Evolutionary conservation across 2,113 vertebrate species (phyloP).

Genomic region (Halcyon malimbica): DNA sequence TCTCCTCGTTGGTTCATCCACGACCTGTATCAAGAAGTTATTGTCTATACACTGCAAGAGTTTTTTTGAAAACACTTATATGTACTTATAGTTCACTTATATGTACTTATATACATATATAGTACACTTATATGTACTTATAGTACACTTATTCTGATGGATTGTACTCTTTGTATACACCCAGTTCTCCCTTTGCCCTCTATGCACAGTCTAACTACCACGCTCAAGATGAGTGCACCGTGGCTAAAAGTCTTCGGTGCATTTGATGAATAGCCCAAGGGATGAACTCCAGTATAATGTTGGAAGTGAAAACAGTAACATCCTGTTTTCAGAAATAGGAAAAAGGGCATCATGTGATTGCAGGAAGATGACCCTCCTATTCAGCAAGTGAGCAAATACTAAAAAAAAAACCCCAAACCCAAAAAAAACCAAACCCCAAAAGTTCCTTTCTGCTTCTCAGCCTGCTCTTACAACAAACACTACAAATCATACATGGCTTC

Average conservation of each 20-base stretch:
- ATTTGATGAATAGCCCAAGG: background rate
- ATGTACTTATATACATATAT: too few relatives aligned
- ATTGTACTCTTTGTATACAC: background rate
- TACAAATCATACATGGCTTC: background rate
- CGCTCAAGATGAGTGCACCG: fast-evolving
- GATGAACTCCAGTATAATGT: background rate
- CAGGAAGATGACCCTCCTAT: background rate
- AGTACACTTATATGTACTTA: too few relatives aligned
- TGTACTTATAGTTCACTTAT: too few relatives aligned
- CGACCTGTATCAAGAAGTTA: too few relatives aligned
- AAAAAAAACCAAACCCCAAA: too few relatives aligned
- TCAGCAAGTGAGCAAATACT: background rate
- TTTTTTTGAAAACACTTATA: too few relatives aligned
- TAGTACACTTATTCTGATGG: background rate
- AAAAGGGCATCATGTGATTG: background rate
- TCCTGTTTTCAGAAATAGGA: background rate
- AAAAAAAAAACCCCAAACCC: background rate
- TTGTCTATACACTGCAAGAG: too few relatives aligned
- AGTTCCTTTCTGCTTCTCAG: background rate
- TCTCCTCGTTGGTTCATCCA: too few relatives aligned
- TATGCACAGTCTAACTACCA: background rate
- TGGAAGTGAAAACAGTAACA: fast-evolving
- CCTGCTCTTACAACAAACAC: background rate
- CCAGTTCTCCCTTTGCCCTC: background rate
- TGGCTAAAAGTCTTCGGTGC: background rate